Evolutionary conservation across 2,113 vertebrate species (phyloP), one percentile per base, ranked within the genome.

Genomic region (Larimichthys polyactis): DNA sequence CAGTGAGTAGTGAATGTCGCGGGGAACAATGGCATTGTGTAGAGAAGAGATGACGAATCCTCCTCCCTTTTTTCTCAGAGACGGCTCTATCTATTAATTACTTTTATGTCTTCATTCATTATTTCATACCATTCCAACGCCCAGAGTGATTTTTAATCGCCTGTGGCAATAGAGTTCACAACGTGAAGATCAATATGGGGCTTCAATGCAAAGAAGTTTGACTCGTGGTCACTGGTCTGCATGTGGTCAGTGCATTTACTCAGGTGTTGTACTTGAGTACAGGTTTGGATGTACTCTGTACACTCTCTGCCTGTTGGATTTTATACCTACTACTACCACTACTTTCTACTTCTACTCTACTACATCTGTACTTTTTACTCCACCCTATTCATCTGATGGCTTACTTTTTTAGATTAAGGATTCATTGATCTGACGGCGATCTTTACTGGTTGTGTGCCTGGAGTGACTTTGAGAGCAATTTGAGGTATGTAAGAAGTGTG

Each of bases 11-110:
- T 77, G 88, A 86, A 93, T 85, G 91, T 94, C 75, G 66, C 27
- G 3, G 79, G 77, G 91, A 94, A 95, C 95, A 96, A 95, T 95
- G 90, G 92, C 90, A 93, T 94, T 95, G 94, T 94, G 92, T 90
- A 32, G 85, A 88, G 91, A 93, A 91, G 90, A 94, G 80, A 94
- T 94, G 94, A 95, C 90, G 78, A 94, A 95, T 94, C 81, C 89
- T 90, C 81, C 86, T 59, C 90, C 90, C 84, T 82, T 93, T 90
- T 92, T 74, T 91, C 87, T 66, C 59, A 32, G 44, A 86, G 89
- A 91, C 70, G 74, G 80, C 86, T 90, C 92, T 85, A 90, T 95
- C 92, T 95, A 92, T 95, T 95, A 94, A 95, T 95, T 94, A 95
- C 86, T 89, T 89, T 94, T 91, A 94, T 79, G 86, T 92, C 90